Evolutionary conservation across 2,113 vertebrate species (phyloP), one percentile per base, ranked within the genome.

Genomic region (Illadopsis cleaveri): DNA sequence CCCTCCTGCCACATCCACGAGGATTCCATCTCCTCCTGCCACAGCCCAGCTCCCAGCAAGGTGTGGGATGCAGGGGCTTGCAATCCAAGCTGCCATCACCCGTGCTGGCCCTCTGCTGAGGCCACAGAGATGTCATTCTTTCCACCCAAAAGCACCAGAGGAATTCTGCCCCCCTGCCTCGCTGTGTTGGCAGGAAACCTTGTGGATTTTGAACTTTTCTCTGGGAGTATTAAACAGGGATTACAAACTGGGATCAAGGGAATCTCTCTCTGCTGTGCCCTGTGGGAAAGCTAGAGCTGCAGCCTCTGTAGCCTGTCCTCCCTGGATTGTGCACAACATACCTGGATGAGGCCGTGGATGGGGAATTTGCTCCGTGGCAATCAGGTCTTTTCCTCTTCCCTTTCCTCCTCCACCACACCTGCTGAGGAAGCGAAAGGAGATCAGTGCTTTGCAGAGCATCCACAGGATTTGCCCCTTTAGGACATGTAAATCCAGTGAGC

Each of bases 121-220:
- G 53, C 75, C 3, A 9, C 5, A 8, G 19, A 42, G 31, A 84
- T 83, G 70, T 57, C 89, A 53, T 85, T 73, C 48, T 40, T 96
- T 97, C 93, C 88, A 73, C 61, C 47, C 57, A 2, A 89, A 58
- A 93, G 92, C 92, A 77, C 88, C 6, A 1, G 38, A 93, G 93
- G 94, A 96, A 97, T 97, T 95, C 51, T 5, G 0, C 57, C 23
- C 57, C 16, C 16, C 75, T 27, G 31, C 68, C 82, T 77, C 5
- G 0, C n/a, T 14, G 2, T 3, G 68, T 7, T 87, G 87, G 80
- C 96, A 86, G 86, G 51, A 91, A 76, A 79, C 30, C 45, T 65
- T 38, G 88, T 78, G 92, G 87, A 95, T 93, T 94, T 93, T 91
- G 94, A 73, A 93, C 92, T 69, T 72, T 72, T 69, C 92, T 81